Evolutionary conservation across 2,797 vertebrate genomes (phyloP).

Genomic region (Adrianichthys oophorus): DNA sequence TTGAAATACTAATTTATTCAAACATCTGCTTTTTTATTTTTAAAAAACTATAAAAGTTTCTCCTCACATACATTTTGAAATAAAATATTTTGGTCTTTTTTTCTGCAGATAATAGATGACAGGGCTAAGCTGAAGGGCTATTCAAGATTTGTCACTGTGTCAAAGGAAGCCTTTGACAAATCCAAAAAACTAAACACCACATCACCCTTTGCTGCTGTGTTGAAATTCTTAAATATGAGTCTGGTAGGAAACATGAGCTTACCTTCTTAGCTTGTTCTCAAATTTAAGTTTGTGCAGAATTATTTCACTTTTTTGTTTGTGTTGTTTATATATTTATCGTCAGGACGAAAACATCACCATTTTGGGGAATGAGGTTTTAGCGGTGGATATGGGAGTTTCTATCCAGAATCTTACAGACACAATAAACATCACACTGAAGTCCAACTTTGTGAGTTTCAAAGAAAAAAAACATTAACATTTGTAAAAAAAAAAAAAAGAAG

Average conservation of each 20-base stretch:
- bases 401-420: slow-evolving; percentile 59
- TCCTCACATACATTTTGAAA: neutral
- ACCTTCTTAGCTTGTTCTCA: neutral
- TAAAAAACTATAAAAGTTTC: too few species aligned
- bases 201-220: slow-evolving; percentile 28
- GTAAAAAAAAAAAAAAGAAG: too few species aligned
- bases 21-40: too few species aligned
- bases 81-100: neutral
- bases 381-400: slow-evolving; percentile 55
- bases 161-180: slow-evolving; percentile 59
- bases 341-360: slow-evolving; percentile 65
- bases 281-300: neutral
- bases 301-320: neutral
- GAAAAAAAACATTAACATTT: neutral
- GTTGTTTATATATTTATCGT: neutral
- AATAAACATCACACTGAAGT: slow-evolving; percentile 45
- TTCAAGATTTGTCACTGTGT: slow-evolving; percentile 30
- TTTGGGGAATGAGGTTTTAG: slow-evolving; percentile 56
- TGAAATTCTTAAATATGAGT: slow-evolving; percentile 55
- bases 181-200: accelerated
- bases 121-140: accelerated
- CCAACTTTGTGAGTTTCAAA: slow-evolving; percentile 37
- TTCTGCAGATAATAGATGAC: slow-evolving; percentile 52
- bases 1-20: too few species aligned
- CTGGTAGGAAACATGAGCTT: slow-evolving; percentile 37